These are phyloP conservation scores for Andrena bicolor DNA, from an alignment of 2,888 invertebrate species.

Conservation along the genomic window DNA sequence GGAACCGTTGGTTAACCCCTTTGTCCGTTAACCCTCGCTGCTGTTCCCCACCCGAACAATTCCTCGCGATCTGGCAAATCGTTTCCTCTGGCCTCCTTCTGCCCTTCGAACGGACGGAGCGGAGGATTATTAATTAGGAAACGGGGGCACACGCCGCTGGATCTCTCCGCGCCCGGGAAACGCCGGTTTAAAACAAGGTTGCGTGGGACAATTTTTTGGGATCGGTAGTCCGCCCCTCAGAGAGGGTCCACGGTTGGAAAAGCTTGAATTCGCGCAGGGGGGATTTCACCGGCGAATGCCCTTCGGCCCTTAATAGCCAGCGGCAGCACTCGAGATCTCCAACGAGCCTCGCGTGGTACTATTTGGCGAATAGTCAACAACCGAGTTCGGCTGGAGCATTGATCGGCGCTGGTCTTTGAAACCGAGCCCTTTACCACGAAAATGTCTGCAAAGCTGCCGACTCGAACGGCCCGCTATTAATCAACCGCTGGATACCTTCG, in stretches of 20 bases:
- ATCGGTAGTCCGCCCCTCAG: no score
- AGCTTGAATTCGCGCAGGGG: slow-evolving; percentile 19
- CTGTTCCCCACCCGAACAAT: slow-evolving; percentile 10
- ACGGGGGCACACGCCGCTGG: slow-evolving; percentile 12
- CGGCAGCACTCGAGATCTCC: slow-evolving; percentile 42
- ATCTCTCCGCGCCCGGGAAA: neutral
- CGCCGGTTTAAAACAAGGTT: no score
- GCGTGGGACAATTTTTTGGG: no score
- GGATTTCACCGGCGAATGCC: slow-evolving; percentile 28
- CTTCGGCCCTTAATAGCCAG: slow-evolving; percentile 49
- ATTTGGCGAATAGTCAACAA: slow-evolving; percentile 58
- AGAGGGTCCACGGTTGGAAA: slow-evolving; percentile 17
- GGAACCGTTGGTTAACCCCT: slow-evolving; percentile 59
- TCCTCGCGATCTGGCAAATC: slow-evolving; percentile 36
- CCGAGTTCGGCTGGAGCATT: slow-evolving; percentile 36
- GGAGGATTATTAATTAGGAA: slow-evolving; percentile 28
- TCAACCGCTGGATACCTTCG: slow-evolving; percentile 60
- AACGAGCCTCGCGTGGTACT: slow-evolving; percentile 38
- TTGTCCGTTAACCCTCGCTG: slow-evolving; percentile 49
- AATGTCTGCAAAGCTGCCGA: slow-evolving; percentile 56
- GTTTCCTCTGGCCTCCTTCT: slow-evolving; percentile 39
- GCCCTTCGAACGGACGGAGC: slow-evolving; percentile 10
- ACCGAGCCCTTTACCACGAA: slow-evolving; percentile 62
- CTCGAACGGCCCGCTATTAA: slow-evolving; percentile 62
- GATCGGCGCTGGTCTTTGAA: slow-evolving; percentile 54